These are phyloP conservation scores for Leuciscus idus DNA, from an alignment of 2,113 vertebrate genomes.

Conservation along the genomic window DNA sequence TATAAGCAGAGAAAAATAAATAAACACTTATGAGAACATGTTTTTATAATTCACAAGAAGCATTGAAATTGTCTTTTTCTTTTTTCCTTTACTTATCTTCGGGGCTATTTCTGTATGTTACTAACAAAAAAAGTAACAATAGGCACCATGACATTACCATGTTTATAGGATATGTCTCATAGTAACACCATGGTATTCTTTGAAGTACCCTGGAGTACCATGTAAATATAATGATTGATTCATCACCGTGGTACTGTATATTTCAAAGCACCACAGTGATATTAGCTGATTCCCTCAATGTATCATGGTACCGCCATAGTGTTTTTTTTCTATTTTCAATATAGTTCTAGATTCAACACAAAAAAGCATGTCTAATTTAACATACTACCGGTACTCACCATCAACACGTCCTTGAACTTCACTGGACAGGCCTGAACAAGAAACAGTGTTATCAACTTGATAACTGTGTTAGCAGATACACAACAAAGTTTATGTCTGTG, in stretches of 20 bases:
- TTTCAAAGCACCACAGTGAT: neutral
- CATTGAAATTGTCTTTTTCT: no score
- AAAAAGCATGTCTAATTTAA: neutral
- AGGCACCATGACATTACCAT: no score
- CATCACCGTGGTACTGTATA: neutral
- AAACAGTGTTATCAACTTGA: neutral
- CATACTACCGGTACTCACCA: conserved; percentile 75
- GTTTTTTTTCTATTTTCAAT: neutral
- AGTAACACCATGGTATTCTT: no score
- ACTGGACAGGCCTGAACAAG: conserved; percentile 79
- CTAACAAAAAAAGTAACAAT: no score
- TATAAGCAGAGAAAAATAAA: conserved; percentile 63
- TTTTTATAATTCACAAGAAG: neutral
- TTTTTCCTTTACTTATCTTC: no score
- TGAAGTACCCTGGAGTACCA: neutral
- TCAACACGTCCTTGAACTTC: conserved; percentile 79
- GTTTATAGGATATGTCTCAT: no score
- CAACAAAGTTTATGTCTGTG: neutral
- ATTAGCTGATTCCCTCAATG: neutral
- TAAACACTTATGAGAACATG: neutral
- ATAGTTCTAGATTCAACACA: neutral
- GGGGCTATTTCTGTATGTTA: no score
- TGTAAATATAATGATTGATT: neutral
- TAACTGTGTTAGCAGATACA: neutral
- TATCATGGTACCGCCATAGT: neutral